A percentile compares a stretch with the other conserved stretches of the same genome.
These are phyloP conservation scores for Chaetura pelagica DNA, from an alignment of 2,113 vertebrate species.

Conservation along the genomic window DNA sequence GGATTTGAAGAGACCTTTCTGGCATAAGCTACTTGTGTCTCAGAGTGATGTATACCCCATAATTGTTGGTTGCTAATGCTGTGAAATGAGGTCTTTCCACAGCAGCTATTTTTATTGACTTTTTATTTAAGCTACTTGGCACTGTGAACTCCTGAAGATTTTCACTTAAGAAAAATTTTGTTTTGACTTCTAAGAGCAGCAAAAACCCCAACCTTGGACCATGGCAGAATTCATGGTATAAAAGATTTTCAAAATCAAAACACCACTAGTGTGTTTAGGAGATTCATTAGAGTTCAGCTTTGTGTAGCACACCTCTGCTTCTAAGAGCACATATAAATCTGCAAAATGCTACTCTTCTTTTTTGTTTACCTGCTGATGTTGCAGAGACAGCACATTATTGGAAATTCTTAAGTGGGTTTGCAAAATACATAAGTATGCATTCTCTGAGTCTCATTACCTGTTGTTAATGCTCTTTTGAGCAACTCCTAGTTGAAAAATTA, in stretches of 20 bases:
- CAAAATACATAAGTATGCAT: constrained; percentile 4
- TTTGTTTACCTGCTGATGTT: constrained; percentile 34
- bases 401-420: not conserved
- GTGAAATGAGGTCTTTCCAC: not conserved
- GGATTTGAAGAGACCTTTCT: not conserved
- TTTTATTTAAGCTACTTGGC: not conserved
- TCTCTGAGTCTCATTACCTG: constrained; percentile 15
- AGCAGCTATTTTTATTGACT: not conserved
- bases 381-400: constrained; percentile 14
- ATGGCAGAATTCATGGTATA: not conserved
- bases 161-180: not conserved
- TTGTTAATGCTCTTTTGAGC: constrained; percentile 20
- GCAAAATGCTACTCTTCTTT: not conserved
- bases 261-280: not conserved
- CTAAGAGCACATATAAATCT: not conserved
- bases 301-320: not conserved
- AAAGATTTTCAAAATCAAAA: constrained; percentile 28
- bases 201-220: not conserved
- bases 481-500: constrained; percentile 22
- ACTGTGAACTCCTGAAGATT: not conserved
- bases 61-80: not conserved
- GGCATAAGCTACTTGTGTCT: not conserved
- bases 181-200: not conserved
- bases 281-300: constrained; percentile 24
- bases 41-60: not conserved